Conservation (phyloP, 2,888 invertebrate species). For the Xanthostigma xanthostigma region DNA sequence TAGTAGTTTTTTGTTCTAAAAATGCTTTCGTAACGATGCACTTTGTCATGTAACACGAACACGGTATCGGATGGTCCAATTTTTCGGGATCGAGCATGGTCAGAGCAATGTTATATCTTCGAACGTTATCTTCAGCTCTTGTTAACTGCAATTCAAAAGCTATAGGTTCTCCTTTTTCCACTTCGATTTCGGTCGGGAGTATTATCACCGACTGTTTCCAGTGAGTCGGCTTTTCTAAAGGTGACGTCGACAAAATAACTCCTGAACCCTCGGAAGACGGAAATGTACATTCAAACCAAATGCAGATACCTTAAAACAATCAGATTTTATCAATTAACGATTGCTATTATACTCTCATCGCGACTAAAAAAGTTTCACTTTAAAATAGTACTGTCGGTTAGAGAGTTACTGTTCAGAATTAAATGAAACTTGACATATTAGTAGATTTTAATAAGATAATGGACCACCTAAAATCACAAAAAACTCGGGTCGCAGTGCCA, state of each 20-base stretch:
- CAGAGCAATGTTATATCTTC: slow-evolving; percentile 55
- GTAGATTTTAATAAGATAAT: no score
- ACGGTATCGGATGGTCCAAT: slow-evolving; percentile 63
- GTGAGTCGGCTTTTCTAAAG: slow-evolving; percentile 41
- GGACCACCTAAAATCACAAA: no score
- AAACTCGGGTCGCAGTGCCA: no score
- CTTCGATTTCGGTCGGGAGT: slow-evolving; percentile 45
- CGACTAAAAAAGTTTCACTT: no score
- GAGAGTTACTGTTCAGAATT: no score
- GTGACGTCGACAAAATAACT: slow-evolving; percentile 39
- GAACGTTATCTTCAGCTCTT: slow-evolving; percentile 30
- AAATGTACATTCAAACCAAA: slow-evolving; percentile 71
- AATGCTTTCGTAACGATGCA: slow-evolving; percentile 56
- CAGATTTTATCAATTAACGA: no score
- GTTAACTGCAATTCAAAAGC: slow-evolving; percentile 51
- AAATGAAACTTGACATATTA: no score
- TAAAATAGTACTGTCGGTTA: no score
- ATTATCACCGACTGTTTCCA: slow-evolving; percentile 66
- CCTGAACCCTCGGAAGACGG: slow-evolving; percentile 31
- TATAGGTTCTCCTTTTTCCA: slow-evolving; percentile 46
- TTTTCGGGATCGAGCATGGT: slow-evolving; percentile 51
- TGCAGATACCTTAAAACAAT: slow-evolving; percentile 31
- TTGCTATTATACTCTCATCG: no score
- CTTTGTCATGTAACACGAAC: slow-evolving; percentile 60
- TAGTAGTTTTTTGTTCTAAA: slow-evolving; percentile 27